Evolutionary conservation across 2,888 invertebrate species (phyloP), one percentile per base, ranked within the genome.

Genomic region (Embidobia sp.): DNA sequence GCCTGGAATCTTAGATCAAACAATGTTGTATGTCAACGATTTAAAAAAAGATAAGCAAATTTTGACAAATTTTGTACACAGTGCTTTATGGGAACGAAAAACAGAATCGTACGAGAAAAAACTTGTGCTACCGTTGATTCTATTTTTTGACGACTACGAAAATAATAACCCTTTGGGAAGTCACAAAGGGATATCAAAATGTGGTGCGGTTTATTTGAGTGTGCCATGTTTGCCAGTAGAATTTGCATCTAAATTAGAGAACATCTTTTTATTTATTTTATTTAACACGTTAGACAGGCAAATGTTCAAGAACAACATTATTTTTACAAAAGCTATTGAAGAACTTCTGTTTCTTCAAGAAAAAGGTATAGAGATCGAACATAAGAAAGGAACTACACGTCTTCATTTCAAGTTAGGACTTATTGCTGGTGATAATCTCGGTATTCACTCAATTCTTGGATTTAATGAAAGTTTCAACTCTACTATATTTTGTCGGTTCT

Each of bases 391-490:
- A 10, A 11, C 5, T 3, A 11, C 2, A 2, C 18, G 1, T 7
- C 8, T 49, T 16, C 31, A 4, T 33, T 33, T 49, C 6, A 31
- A 49, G 11, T 61, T 75, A 31, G 59, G 31, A 3, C 35, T 75
- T 16, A 40, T 81, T n/a, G 15, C 66, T 5, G 80, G 77, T 4
- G 80, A 80, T 44, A 81, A 81, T 57, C 40, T 79, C 1, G 81
- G 77, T 15, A 6, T 80, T 8, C 64, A 79, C 27, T 70, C 73
- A 2, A 19, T 79, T 15, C 29, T 77, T 7, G 79, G 80, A 7
- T 78, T 78, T 26, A 48, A 27, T 8, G 75, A 77, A 42, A 57
- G 67, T 22, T 80, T 80, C 13, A 64, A 40, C 7, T 42, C 70
- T 0, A 78, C 29, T 15, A 40, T 37, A 22, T 77, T 76, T 26